Evolutionary conservation across 2,888 invertebrate genomes (phyloP), one percentile per base, ranked within the genome.

Genomic region (Cancer borealis): DNA sequence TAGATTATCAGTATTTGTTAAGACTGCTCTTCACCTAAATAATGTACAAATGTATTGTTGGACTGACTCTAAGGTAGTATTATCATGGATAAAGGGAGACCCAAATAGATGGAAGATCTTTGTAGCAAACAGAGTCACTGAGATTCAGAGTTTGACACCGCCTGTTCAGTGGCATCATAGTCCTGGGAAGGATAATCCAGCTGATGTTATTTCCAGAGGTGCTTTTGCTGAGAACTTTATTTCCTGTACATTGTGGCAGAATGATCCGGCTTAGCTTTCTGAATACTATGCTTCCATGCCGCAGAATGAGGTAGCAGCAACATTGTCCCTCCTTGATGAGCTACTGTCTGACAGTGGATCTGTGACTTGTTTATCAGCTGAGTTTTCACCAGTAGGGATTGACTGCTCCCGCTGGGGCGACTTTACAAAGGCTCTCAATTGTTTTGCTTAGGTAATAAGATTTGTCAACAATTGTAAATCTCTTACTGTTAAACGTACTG

Each of bases 51-150:
- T 79, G 87, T 95, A 47, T 93, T 96, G 93, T 93, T 89, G 89
- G 95, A 93, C 94, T 66, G 96, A 93, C 84, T 96, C 93, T 26
- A 79, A 5, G 14, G 93, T 96, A 3, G 60, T 30, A 46, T 66
- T 95, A 26, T 30, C 46, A 12, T 96, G n/a, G n/a, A n/a, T n/a
- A n/a, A n/a, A n/a, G n/a, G n/a, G n/a, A n/a, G n/a, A n/a, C n/a
- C n/a, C n/a, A n/a, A n/a, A n/a, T n/a, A n/a, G n/a, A n/a, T n/a
- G n/a, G n/a, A n/a, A n/a, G n/a, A n/a, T n/a, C n/a, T n/a, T n/a
- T n/a, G n/a, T n/a, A n/a, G n/a, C n/a, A n/a, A n/a, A n/a, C n/a
- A n/a, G n/a, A n/a, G n/a, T n/a, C n/a, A n/a, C n/a, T n/a, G n/a
- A n/a, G n/a, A n/a, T n/a, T n/a, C n/a, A n/a, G n/a, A n/a, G n/a